phyloP scores from a whole-genome alignment of 2,888 invertebrate species.

The Eudasyphora cyanicolor region DNA sequence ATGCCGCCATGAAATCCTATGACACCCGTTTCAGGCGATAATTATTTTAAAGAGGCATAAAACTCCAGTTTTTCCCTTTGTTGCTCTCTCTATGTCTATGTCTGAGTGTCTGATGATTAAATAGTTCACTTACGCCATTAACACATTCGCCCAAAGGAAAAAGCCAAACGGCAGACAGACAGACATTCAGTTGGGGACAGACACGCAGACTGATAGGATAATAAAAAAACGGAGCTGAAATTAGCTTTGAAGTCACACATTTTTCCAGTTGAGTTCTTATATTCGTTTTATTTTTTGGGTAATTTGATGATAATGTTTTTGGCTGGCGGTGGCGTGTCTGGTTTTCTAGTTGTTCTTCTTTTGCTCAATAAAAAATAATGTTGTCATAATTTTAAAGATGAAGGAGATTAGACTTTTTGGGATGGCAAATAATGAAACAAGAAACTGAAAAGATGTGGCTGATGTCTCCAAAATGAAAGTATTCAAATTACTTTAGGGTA shows the following conservation, averaged over 20 bases:
- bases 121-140: constrained; percentile 61
- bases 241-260: constrained; percentile 38
- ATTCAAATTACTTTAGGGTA: too few relatives aligned
- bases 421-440: too few relatives aligned
- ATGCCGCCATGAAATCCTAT: neutral
- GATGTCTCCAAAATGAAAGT: too few relatives aligned
- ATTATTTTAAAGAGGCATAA: neutral
- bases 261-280: neutral
- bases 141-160: constrained; percentile 49
- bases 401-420: neutral
- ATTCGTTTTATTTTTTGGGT: constrained; percentile 20
- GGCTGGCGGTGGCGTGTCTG: neutral
- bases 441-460: too few relatives aligned
- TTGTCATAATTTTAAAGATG: neutral
- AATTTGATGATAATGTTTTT: constrained; percentile 39
- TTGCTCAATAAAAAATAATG: neutral
- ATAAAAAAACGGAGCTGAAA: constrained; percentile 17
- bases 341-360: neutral
- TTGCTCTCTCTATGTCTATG: too few relatives aligned
- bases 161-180: constrained; percentile 37
- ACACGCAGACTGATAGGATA: neutral
- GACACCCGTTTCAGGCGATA: neutral
- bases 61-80: constrained; percentile 4
- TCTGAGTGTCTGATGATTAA: constrained; percentile 43
- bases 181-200: constrained; percentile 31